Evolutionary conservation across 2,797 vertebrate genomes (phyloP).

Genomic region (Lemur catta): DNA sequence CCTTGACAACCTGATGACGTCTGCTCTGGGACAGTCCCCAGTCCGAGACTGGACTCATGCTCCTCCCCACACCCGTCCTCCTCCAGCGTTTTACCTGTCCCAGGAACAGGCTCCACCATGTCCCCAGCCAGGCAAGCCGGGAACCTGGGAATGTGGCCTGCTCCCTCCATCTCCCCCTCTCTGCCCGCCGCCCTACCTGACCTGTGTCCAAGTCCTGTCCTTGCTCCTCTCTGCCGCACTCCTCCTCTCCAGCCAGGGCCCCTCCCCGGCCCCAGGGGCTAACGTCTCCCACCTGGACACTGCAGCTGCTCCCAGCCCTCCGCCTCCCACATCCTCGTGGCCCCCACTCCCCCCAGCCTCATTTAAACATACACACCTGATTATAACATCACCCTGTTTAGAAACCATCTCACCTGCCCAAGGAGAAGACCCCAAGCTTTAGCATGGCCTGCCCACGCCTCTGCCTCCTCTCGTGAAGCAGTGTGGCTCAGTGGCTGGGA

Average conservation of each 20-base stretch:
- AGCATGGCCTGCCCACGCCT: not conserved
- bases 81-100: not conserved
- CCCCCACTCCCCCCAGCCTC: not conserved
- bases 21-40: not conserved
- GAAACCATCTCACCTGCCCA: not conserved
- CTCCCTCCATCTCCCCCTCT: not conserved
- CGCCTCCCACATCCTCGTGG: not conserved
- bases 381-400: not conserved
- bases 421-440: not conserved
- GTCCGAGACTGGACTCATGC: not conserved
- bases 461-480: not conserved
- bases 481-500: not conserved
- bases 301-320: not conserved
- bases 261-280: not conserved
- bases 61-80: not conserved
- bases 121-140: not conserved
- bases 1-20: not conserved
- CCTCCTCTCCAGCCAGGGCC: not conserved
- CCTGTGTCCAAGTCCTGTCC: not conserved
- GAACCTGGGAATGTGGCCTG: not conserved
- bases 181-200: not conserved
- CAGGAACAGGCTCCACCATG: not conserved
- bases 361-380: not conserved
- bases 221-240: too few relatives aligned
- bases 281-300: not conserved